Evolutionary conservation across 1,140 invertebrate genomes (phyloP), one percentile per base, ranked within the genome.

Genomic region (Formica exsecta): DNA sequence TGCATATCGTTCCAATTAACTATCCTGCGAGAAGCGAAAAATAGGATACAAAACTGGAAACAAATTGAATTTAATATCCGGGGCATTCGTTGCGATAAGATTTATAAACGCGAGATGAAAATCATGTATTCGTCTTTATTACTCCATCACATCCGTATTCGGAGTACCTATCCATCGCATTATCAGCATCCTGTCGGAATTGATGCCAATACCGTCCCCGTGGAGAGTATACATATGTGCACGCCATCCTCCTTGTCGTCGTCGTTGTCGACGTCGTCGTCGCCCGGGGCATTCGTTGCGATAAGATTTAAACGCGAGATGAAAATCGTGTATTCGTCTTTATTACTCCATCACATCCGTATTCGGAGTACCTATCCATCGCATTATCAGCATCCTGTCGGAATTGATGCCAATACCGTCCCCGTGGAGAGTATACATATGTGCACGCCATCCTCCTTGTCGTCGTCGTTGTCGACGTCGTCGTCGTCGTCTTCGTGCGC

Each of bases 181-280:
- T 25, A 70, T 22, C 41, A 48, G 38, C 65, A 68, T 68, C 32
- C 41, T 44, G 41, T 16, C 54, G 66, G 41, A 70, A 70, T 70
- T 70, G 41, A 48, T 48, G 22, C 11, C 29, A 44, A 70, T 48
- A 41, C 38, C 13, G 48, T 64, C 4, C 41, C 38, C 6, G 22
- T 25, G 5, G 38, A 66, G 36, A 36, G 36, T 66, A 64, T 68
- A 68, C 38, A 68, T 44, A 44, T 29, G 66, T 48, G 32, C 36
- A 25, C 41, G 25, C 6, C 66, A 0, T 51, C 48, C 48, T 19
- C 48, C 48, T 51, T 51, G 16, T 48, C 11, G 11, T 48, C 41
- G 32, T n/a, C 32, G 62, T 65, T 19, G 62, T 19, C 57, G 54
- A n/a, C 7, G 57, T 59, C 57, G 57, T 25, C 57, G 6, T 61